Base-by-base conservation (phyloP, 2,113 vertebrate species). In the Strigops habroptila region DNA sequence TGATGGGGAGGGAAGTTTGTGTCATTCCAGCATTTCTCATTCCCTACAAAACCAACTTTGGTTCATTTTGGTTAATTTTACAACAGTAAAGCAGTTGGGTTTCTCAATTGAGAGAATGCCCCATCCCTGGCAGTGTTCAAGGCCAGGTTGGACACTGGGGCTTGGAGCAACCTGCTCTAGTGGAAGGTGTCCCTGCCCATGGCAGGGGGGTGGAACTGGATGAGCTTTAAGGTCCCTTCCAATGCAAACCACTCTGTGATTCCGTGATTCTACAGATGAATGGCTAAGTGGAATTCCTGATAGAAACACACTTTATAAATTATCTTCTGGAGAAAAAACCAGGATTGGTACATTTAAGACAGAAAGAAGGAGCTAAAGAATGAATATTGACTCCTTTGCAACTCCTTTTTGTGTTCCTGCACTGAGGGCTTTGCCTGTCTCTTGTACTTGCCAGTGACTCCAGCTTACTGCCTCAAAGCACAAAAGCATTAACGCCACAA, bases 381-480 rank as follows among this genome's bases (percentile, higher is more conserved):
- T 94, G 13, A 44, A 31, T 10, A 11, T 41, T 71, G 86, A 77
- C 83, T 91, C 41, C 57, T 95, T 60, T 41, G 82, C 82, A 77
- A 60, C 82, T 75, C 82, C 13, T 71, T 73, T 67, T 90, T 41
- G 85, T 14, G 33, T 67, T 78, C 76, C 10, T 35, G 79, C 19
- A 7, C 79, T 0, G 13, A 78, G 90, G 85, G 88, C 80, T 92
- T 67, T 69, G 68, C 86, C 49, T 82, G 23, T 68, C 64, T 89
- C 49, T 37, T 55, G 64, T 41, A 37, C 82, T 90, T 86, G 11
- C 31, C 68, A 80, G 49, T 30, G 55, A 71, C 75, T 95, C 69
- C 86, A 88, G 74, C 65, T 93, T 81, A 74, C 46, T 55, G 86
- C 93, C 95, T 95, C 59, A 51, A 43, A 88, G 93, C 95, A 83